Evolutionary conservation across 92 coral and sea anemone genomes (phyloP), one percentile per base, ranked within the genome.

Genomic region (Palythoa heliodiscus): DNA sequence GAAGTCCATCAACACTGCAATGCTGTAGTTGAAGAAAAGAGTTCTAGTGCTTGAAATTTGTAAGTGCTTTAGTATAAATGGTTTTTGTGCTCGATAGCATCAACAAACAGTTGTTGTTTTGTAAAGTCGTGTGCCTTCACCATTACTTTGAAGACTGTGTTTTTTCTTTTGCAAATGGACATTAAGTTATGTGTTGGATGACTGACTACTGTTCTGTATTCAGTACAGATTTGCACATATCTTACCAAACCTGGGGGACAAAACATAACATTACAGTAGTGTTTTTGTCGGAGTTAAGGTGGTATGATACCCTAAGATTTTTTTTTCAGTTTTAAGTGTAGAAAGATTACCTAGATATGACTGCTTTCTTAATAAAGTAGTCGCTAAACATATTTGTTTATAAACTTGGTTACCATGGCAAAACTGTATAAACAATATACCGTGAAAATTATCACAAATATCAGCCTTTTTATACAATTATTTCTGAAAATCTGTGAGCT

Each of bases 21-120:
- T 86, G 87, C 77, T 86, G 88, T 76, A 86, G 76, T 86, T 86
- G 88, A 86, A 86, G 88, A 86, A 86, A 67, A 86, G 83, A 86
- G 83, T 76, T 50, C 88, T 77, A 86, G 70, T 76, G 84, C 83
- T 66, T 67, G 84, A 86, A 52, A 86, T 37, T 52, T 86, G 83
- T 29, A 76, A 68, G 76, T 76, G 47, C 69, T 86, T 86, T 67
- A 86, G 84, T 67, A 67, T 66, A 48, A 76, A 76, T 76, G 84
- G 84, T 68, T 86, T 86, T 86, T 86, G 84, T 68, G 84, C 76
- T 14, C 77, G 77, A 68, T 86, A 63, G 88, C 88, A 76, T 76
- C 83, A 66, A 86, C 55, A 66, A 86, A 75, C 76, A 67, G 83
- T 77, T 76, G 88, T 16, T 70, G 70, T 86, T 76, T 86, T 67